Percentiles rank a stretch among this genome's conserved stretches.
phyloP scores from a whole-genome alignment of 2,113 vertebrate species.

The Microtus pennsylvanicus region DNA sequence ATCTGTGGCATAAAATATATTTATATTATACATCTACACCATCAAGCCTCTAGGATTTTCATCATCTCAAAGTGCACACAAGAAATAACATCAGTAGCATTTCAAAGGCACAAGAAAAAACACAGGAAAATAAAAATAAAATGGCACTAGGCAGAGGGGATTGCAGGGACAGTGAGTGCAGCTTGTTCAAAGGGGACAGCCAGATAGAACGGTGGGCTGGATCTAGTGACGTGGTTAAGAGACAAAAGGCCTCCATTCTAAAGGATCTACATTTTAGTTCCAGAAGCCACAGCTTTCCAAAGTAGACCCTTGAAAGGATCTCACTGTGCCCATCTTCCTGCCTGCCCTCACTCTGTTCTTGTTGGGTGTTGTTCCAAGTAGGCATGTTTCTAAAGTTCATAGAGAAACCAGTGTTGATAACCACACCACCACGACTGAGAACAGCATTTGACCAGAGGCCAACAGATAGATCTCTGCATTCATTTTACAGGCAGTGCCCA shows the following conservation, averaged over 20 bases:
- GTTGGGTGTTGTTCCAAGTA: not conserved
- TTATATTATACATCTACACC: not conserved
- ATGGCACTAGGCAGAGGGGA: not conserved
- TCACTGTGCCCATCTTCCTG: accelerated
- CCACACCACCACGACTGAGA: too few species aligned
- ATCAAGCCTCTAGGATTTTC: not conserved
- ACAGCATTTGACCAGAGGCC: not conserved
- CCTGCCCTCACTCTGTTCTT: not conserved
- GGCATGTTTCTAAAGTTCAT: not conserved
- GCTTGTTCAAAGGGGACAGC: not conserved
- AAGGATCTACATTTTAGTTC: not conserved
- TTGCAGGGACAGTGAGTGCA: not conserved
- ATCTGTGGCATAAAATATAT: not conserved
- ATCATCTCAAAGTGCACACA: not conserved
- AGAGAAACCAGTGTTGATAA: not conserved
- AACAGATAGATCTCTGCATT: not conserved
- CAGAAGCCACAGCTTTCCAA: not conserved
- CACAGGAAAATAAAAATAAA: not conserved
- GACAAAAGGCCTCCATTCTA: not conserved
- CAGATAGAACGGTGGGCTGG: not conserved
- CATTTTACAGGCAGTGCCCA: not conserved
- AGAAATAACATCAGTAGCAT: not conserved
- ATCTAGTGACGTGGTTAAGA: not conserved
- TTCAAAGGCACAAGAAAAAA: not conserved
- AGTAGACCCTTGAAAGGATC: not conserved